Percentiles rank a stretch among this genome's conserved stretches.
Conservation (phyloP, 1,140 invertebrate genomes). For the Tetragonula clypearis region DNA sequence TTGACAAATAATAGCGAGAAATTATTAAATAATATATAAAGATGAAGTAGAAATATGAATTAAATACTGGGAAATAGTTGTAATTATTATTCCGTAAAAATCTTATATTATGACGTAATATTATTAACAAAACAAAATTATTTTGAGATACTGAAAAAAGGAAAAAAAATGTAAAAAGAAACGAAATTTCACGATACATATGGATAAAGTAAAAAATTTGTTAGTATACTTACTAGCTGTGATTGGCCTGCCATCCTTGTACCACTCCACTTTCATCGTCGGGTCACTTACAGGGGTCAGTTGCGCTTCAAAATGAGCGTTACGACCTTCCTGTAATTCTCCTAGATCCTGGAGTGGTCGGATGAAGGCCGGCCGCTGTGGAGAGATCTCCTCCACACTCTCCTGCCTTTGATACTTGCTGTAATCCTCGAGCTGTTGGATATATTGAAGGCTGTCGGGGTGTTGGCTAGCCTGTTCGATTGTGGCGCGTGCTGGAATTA, state of each 20-base stretch:
- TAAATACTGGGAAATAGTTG: too few species aligned
- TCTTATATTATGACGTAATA: neutral
- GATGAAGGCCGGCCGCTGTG: conserved; percentile 93
- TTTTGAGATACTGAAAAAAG: too few species aligned
- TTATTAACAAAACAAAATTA: too few species aligned
- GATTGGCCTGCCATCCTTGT: conserved; percentile 96
- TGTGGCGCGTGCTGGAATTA: conserved; percentile 85
- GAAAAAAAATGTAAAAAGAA: too few species aligned
- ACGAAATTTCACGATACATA: too few species aligned
- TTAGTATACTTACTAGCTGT: conserved; percentile 87
- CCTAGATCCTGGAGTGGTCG: conserved; percentile 93
- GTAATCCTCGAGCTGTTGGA: conserved; percentile 96
- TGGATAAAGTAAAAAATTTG: neutral
- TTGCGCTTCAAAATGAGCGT: conserved; percentile 97
- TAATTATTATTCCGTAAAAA: conserved; percentile 1
- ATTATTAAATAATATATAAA: too few species aligned
- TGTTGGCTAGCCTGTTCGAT: conserved; percentile 95
- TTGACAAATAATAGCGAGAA: too few species aligned
- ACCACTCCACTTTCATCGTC: conserved; percentile 99
- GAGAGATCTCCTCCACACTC: conserved; percentile 89
- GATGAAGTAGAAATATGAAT: too few species aligned
- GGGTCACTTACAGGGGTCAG: conserved; percentile 97
- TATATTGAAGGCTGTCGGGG: conserved; percentile 95
- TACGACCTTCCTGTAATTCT: conserved; percentile 93
- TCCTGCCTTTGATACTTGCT: conserved; percentile 93